phyloP scores from a whole-genome alignment of 2,888 invertebrate species.

The Tuta absoluta region DNA sequence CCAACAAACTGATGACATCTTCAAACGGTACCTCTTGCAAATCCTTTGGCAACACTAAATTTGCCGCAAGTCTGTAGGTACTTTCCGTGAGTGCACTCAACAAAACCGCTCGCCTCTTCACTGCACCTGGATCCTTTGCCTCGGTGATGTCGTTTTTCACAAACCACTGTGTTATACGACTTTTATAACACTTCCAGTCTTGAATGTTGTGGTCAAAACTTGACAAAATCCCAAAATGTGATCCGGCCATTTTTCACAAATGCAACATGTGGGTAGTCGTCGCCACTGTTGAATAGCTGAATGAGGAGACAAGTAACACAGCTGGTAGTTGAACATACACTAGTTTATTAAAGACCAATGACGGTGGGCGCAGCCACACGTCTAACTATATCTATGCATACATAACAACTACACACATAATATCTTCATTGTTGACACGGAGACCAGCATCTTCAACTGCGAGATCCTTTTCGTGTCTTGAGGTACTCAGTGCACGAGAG shows the following conservation, averaged over 20 bases:
- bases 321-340: background rate
- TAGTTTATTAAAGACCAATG: background rate
- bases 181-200: constrained; percentile 29
- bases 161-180: constrained; percentile 19
- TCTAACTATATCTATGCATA: background rate
- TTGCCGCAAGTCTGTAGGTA: constrained; percentile 31
- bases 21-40: background rate
- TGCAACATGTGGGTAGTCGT: background rate
- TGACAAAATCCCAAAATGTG: constrained; percentile 5
- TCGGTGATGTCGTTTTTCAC: background rate
- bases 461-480: no score
- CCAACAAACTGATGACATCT: background rate
- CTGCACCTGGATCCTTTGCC: background rate
- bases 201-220: constrained; percentile 29
- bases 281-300: background rate
- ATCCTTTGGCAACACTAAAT: constrained; percentile 9
- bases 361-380: background rate
- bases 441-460: no score
- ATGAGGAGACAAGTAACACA: background rate
- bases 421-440: no score
- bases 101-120: constrained; percentile 25
- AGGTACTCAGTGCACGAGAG: no score
- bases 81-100: constrained; percentile 33
- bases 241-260: background rate
- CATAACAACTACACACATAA: no score